Conservation (phyloP, 2,888 invertebrate species). For the Microctonus aethiopoides region DNA sequence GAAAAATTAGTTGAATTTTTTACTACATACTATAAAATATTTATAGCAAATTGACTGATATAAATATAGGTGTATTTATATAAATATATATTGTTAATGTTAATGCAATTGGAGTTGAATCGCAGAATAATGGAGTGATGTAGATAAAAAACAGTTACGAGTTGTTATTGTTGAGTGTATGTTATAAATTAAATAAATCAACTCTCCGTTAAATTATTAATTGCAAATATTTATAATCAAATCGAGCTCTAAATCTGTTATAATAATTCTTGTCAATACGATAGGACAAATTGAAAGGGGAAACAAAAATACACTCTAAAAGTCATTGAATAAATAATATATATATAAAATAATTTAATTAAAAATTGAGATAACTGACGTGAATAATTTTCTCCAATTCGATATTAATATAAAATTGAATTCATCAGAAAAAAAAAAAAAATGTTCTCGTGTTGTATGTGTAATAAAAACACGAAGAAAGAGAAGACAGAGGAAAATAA, state of each 20-base stretch:
- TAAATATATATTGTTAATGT: background rate
- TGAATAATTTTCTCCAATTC: conserved; percentile 1
- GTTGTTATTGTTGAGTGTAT: background rate
- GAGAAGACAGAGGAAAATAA: conserved; percentile 35
- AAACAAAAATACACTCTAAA: background rate
- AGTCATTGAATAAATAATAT: background rate
- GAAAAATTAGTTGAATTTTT: background rate
- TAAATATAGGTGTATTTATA: too few species aligned
- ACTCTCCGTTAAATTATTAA: background rate
- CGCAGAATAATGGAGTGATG: background rate
- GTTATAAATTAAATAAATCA: background rate
- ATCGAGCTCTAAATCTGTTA: background rate
- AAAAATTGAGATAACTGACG: conserved; percentile 13
- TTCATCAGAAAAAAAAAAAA: conserved; percentile 18
- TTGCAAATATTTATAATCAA: background rate
- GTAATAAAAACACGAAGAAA: conserved; percentile 55
- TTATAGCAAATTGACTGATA: background rate
- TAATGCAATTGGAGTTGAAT: background rate
- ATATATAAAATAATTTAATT: background rate
- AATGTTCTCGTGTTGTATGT: conserved; percentile 64
- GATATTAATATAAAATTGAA: conserved; percentile 18
- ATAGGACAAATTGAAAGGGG: too few species aligned
- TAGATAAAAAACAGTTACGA: background rate
- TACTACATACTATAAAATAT: background rate
- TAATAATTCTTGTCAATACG: background rate